A percentile compares a stretch with the other conserved stretches of the same genome.
phyloP scores from a whole-genome alignment of 2,113 vertebrate genomes.

The Xiphophorus couchianus region DNA sequence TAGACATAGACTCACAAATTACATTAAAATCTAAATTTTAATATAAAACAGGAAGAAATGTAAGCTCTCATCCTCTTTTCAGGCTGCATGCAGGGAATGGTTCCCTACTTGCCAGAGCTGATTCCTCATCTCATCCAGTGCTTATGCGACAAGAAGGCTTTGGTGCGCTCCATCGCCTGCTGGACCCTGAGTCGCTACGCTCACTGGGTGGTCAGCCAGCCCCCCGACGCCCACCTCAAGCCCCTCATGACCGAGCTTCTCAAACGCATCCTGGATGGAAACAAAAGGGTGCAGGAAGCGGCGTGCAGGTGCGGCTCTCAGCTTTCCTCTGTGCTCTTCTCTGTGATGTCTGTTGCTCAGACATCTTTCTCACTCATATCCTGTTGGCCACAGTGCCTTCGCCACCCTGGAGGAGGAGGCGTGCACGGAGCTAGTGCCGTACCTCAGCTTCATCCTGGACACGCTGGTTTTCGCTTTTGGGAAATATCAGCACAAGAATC shows the following conservation, averaged over 20 bases:
- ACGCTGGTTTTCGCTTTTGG: conserved; percentile 96
- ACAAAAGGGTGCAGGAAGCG: conserved; percentile 95
- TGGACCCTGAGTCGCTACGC: conserved; percentile 97
- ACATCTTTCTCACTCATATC: background rate
- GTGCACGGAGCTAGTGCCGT: conserved; percentile 95
- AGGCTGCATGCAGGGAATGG: conserved; percentile 99
- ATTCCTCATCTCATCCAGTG: conserved; percentile 95
- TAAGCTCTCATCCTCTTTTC: background rate
- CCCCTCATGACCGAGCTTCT: conserved; percentile 96
- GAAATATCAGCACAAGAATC: conserved; percentile 97
- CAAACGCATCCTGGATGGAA: conserved; percentile 93
- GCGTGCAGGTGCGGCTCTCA: conserved; percentile 86
- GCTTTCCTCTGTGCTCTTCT: no score
- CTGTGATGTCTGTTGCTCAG: background rate
- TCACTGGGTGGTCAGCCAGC: conserved; percentile 96
- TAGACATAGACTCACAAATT: conserved; percentile 15
- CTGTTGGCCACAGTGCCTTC: conserved; percentile 82
- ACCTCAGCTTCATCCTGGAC: conserved; percentile 94
- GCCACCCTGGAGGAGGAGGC: conserved; percentile 96
- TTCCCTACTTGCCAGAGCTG: conserved; percentile 92
- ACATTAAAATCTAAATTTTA: background rate
- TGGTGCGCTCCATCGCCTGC: conserved; percentile 94
- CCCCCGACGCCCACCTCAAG: conserved; percentile 91
- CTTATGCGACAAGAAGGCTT: conserved; percentile 91
- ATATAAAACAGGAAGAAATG: background rate